A percentile compares a stretch with the other conserved stretches of the same genome.
Conservation (phyloP, 2,888 invertebrate genomes). For the Diplazon laetatorius region DNA sequence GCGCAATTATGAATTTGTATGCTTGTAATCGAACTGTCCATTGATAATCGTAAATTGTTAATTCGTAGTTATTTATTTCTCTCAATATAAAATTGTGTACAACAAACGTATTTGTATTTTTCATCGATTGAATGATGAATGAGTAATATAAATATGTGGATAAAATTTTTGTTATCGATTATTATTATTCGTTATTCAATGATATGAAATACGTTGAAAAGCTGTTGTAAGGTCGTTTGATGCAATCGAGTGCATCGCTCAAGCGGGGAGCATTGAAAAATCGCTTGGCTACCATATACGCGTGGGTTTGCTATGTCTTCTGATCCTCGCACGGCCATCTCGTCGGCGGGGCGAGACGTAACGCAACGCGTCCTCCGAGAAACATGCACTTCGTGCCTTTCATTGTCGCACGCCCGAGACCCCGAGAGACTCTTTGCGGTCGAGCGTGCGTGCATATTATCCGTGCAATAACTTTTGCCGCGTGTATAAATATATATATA, state of each 20-base stretch:
- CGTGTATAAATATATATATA: too few relatives aligned
- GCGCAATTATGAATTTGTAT: not conserved
- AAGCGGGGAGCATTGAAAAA: conserved; percentile 28
- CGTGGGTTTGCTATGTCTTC: conserved; percentile 22
- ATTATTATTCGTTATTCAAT: too few relatives aligned
- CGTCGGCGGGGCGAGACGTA: conserved; percentile 14
- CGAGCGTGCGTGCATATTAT: conserved; percentile 42
- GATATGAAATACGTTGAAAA: not conserved
- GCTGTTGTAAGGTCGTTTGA: conserved; percentile 9
- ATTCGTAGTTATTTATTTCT: not conserved
- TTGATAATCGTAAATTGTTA: not conserved
- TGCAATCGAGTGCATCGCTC: conserved; percentile 6
- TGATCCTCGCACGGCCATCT: not conserved
- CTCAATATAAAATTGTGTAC: not conserved
- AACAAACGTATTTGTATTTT: too few relatives aligned
- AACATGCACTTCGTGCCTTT: conserved; percentile 37
- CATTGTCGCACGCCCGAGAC: conserved; percentile 42
- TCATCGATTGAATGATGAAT: too few relatives aligned
- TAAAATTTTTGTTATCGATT: not conserved
- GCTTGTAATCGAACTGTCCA: not conserved
- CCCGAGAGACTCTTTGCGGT: conserved; percentile 35
- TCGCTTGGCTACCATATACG: conserved; percentile 25
- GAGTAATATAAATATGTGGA: too few relatives aligned
- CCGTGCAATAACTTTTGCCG: conserved; percentile 19
- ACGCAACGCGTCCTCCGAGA: conserved; percentile 19